Conservation (phyloP, 2,888 invertebrate genomes). For the Apamea anceps region DNA sequence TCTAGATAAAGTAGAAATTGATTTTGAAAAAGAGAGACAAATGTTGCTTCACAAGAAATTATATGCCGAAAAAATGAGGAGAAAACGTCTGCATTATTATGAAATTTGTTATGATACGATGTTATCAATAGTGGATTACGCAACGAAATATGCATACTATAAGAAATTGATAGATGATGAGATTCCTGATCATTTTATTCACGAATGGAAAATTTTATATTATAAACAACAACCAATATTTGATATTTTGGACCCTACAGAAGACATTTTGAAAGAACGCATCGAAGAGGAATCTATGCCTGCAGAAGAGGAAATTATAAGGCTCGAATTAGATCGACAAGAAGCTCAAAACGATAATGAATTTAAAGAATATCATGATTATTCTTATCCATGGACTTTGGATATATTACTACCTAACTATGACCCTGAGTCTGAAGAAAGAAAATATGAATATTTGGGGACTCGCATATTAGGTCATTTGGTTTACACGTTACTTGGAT, state of each 20-base stretch:
- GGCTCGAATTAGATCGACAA: conserved; percentile 88
- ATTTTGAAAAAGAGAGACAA: conserved; percentile 88
- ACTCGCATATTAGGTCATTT: conserved; percentile 87
- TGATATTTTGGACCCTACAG: conserved; percentile 84
- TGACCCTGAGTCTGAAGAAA: conserved; percentile 83
- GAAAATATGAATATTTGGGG: conserved; percentile 85
- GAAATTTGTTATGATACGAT: conserved; percentile 89
- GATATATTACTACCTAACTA: conserved; percentile 84
- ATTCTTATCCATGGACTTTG: conserved; percentile 89
- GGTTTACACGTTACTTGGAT: conserved; percentile 88
- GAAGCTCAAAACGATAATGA: conserved; percentile 89
- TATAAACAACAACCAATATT: conserved; percentile 89
- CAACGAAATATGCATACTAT: conserved; percentile 88
- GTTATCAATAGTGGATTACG: conserved; percentile 89
- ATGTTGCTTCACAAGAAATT: conserved; percentile 88
- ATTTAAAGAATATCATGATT: conserved; percentile 90
- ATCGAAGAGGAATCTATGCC: conserved; percentile 74
- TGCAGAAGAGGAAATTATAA: conserved; percentile 84
- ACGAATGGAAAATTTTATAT: conserved; percentile 91
- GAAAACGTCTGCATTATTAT: conserved; percentile 85
- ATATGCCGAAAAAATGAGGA: conserved; percentile 88
- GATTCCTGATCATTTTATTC: conserved; percentile 86
- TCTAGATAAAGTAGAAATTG: conserved; percentile 86
- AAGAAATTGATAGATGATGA: conserved; percentile 81
- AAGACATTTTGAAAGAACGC: conserved; percentile 79